Evolutionary conservation across 2,113 vertebrate species (phyloP), one percentile per base, ranked within the genome.

Genomic region (Leptodactylus fuscus): DNA sequence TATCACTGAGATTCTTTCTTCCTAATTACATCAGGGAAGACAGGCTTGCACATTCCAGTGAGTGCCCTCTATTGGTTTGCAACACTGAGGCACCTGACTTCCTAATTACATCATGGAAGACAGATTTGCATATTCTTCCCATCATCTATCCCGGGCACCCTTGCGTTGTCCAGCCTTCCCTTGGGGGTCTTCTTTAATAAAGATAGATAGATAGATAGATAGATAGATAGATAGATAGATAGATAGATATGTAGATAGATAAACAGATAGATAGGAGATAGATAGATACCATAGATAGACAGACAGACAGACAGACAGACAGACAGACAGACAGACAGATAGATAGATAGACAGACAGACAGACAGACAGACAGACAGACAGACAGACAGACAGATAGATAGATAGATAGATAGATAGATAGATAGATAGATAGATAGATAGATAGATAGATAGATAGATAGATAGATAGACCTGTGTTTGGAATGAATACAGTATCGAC

Each of bases 161-260:
- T n/a, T n/a, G n/a, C n/a, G n/a, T n/a, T n/a, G n/a, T n/a, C n/a
- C n/a, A n/a, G n/a, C n/a, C n/a, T n/a, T n/a, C n/a, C n/a, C n/a
- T n/a, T n/a, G n/a, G n/a, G n/a, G n/a, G n/a, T n/a, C n/a, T n/a
- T n/a, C n/a, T n/a, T n/a, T n/a, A n/a, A n/a, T n/a, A 62, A 27
- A 62, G 58, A 62, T 62, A 58, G 58, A 29, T 62, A 62, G 58
- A 62, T 29, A 62, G 58, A 62, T 62, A 62, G 58, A 29, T 62
- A 62, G 9, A 12, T n/a, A 62, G 58, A 62, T 62, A 62, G 58
- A 62, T 29, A 62, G 58, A 62, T 62, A 62, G 24, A 62, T 62
- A 62, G 58, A 62, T 62, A 29, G 58, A 62, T 62, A 62, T 24
- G 15, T 60, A 27, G n/a, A 27, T 60, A 62, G 58, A 62, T 62